Base-by-base conservation (phyloP, 2,797 vertebrate genomes). In the Phataginus tricuspis region DNA sequence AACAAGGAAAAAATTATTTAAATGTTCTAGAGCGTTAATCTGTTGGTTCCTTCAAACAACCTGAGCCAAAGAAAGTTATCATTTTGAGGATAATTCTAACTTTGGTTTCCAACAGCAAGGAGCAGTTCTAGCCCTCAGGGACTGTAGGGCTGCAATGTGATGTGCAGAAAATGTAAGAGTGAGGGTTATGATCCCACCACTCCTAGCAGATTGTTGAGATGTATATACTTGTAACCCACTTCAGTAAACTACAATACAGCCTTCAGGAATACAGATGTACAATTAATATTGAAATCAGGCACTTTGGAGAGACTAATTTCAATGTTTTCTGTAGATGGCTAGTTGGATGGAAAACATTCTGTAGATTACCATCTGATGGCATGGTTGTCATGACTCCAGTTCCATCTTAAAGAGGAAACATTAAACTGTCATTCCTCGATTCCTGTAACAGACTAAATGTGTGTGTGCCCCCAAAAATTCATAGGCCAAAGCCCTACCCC, bases 21-120 rank as follows among this genome's bases (percentile, higher is more conserved):
- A 96, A 85, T 69, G 16, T 93, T 97, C 94, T 92, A 87, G 86
- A 94, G 94, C 55, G 80, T 97, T 94, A 89, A 96, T 96, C 68
- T 97, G 96, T 97, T 89, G 83, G 45, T 34, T 75, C 42, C 27
- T 55, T 19, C 75, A 31, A 71, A 19, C 25, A 75, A 45, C 5
- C 16, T 49, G 42, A 71, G 72, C 59, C 4, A 72, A 80, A 2
- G 42, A 89, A 96, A 90, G n/a, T 45, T 6, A 89, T 71, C 29
- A 21, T 16, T 96, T 93, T 95, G 93, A 96, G 13, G 90, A 95
- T 91, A 45, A 66, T 71, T 19, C 25, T 91, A 75, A 94, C 69
- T 87, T 21, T 87, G 2, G 66, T 97, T 94, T 96, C 78, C 96
- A 94, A 80, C 23, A 10, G 86, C 80, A 93, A 94, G 69, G 93